Percentiles rank a stretch among this genome's conserved stretches.
Conservation (phyloP, 2,797 vertebrate species). For the Sternarchorhynchus goeldii region DNA sequence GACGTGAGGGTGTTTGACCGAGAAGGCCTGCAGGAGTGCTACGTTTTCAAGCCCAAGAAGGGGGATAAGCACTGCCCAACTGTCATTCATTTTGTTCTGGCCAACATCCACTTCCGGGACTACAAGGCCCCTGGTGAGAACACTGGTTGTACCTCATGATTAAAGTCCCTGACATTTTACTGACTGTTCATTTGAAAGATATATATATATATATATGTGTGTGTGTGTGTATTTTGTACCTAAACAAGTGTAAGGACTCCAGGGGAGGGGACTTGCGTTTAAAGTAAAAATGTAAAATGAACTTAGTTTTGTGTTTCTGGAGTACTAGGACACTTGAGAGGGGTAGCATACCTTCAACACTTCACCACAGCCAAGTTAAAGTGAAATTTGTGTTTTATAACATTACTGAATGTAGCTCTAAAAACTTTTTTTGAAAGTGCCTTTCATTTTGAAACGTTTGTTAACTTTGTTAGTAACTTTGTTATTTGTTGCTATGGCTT, state of each 20-base stretch:
- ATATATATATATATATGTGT: too few species aligned
- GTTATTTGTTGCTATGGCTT: background rate
- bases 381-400: too few species aligned
- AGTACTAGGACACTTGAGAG: too few species aligned
- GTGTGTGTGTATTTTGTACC: too few species aligned
- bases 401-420: background rate
- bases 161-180: background rate
- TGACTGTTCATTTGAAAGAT: too few species aligned
- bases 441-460: background rate
- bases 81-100: constrained; percentile 95
- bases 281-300: too few species aligned
- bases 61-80: constrained; percentile 93
- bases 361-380: too few species aligned
- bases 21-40: constrained; percentile 96
- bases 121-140: constrained; percentile 92
- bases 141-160: background rate
- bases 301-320: too few species aligned
- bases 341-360: too few species aligned
- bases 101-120: constrained; percentile 93
- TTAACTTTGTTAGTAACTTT: background rate
- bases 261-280: too few species aligned
- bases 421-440: background rate
- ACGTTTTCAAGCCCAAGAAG: constrained; percentile 93
- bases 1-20: constrained; percentile 95
- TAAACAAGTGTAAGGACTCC: too few species aligned